Evolutionary conservation across 2,797 vertebrate species (phyloP).

Genomic region (Emys orbicularis): DNA sequence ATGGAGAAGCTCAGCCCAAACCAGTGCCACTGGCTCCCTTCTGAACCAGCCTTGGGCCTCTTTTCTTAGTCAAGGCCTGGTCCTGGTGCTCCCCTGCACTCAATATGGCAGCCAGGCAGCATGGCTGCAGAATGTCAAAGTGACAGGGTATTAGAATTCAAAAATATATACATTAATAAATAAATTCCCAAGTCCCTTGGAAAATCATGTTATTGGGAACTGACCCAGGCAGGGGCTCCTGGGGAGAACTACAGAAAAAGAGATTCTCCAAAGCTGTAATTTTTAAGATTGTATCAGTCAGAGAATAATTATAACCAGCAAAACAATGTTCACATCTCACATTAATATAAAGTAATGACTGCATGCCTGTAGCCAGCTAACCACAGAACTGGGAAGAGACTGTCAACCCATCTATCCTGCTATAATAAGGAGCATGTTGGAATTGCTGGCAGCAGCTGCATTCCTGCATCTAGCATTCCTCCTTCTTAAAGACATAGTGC

Average conservation of each 20-base stretch:
- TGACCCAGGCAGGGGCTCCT: conserved; percentile 36
- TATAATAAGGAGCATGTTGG: conserved; percentile 70
- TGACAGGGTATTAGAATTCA: conserved; percentile 10
- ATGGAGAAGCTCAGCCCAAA: neutral
- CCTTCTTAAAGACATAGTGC: conserved; percentile 60
- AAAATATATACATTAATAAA: conserved; percentile 56
- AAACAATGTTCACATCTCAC: conserved; percentile 76
- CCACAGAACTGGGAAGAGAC: conserved; percentile 72
- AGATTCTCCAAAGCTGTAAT: conserved; percentile 57
- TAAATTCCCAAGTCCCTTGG: conserved; percentile 14
- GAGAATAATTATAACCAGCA: conserved; percentile 70
- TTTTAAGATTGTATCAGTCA: conserved; percentile 48
- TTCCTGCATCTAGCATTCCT: conserved; percentile 64
- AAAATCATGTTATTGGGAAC: conserved; percentile 64
- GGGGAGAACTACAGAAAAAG: conserved; percentile 53
- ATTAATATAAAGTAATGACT: conserved; percentile 78
- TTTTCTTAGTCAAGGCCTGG: neutral
- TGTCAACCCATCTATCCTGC: conserved; percentile 68
- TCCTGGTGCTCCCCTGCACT: neutral
- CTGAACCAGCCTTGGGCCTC: neutral
- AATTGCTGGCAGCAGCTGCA: conserved; percentile 55
- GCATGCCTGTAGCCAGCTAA: conserved; percentile 74
- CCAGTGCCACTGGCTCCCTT: neutral
- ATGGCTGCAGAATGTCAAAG: conserved; percentile 52
- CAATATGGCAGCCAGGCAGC: conserved; percentile 5